Base-by-base conservation (phyloP, 2,797 vertebrate genomes). In the Malurus leucopterus region DNA sequence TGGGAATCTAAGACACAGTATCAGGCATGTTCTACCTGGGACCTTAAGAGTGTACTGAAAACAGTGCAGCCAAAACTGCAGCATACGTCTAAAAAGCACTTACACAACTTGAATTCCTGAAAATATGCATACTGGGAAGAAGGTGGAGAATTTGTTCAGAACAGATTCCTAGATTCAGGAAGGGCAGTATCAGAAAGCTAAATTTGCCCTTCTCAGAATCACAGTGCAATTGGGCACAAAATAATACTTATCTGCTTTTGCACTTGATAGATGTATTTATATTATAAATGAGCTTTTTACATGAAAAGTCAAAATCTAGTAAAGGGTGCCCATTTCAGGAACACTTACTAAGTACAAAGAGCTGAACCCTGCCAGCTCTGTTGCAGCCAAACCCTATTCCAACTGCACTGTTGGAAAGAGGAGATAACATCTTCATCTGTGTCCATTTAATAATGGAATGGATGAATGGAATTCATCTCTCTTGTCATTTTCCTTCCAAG, bases 401-500 rank as follows among this genome's bases (percentile, higher is more conserved):
- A 63, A 2, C 44, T 26, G 19, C 62, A 17, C 22, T 49, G 20
- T 3, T 6, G 9, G 51, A 44, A 71, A 72, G 34, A 47, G 26
- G 36, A 51, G 30, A 43, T 18, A 74, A n/a, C 23, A 15, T 27
- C 32, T 76, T 50, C 9, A 20, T 58, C 44, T 30, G 9, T 34
- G 57, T 32, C 41, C 19, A 14, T 46, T 75, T 75, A 55, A 43
- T 13, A 67, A 44, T 44, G 43, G 43, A 46, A 46, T 46, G 44
- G 44, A 46, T 46, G 22, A 46, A 46, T 23, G 44, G 22, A 46
- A 46, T 78, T 78, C 63, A 76, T 53, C 50, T 68, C 30, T 81
- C 11, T 18, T 67, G 17, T 77, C 8, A 16, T 43, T 92, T 90
- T 94, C 67, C 91, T 88, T 95, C 96, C 54, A 95, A 97, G 97